Evolutionary conservation across 2,113 vertebrate genomes (phyloP).

Genomic region (Formicarius rufipectus): DNA sequence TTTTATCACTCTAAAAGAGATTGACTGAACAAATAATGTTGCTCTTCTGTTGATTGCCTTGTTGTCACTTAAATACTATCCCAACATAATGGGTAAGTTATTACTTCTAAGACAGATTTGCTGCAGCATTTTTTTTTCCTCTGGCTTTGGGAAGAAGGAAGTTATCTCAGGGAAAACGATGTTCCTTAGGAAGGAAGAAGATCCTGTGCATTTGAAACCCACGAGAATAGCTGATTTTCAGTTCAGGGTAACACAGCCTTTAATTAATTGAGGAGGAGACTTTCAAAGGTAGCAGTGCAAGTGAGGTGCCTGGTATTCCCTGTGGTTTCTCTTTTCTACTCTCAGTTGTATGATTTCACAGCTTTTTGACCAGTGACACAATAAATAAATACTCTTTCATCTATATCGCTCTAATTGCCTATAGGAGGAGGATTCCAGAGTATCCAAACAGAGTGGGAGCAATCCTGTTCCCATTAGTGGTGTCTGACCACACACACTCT

Average conservation of each 20-base stretch:
- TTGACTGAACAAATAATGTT: slow-evolving; percentile 59
- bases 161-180: background rate
- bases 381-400: background rate
- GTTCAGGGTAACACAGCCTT: background rate
- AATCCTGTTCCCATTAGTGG: background rate
- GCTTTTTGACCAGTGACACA: background rate
- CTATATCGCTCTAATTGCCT: background rate
- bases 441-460: background rate
- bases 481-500: background rate
- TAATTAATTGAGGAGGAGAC: background rate
- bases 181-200: background rate
- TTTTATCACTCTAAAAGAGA: slow-evolving; percentile 30
- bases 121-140: background rate
- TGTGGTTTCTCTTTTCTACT: background rate
- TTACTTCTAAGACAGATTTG: background rate
- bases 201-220: background rate
- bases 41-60: slow-evolving; percentile 35
- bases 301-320: background rate
- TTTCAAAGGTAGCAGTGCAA: background rate
- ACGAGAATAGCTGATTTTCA: background rate
- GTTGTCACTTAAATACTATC: slow-evolving; percentile 33
- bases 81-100: slow-evolving; percentile 15
- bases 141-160: background rate
- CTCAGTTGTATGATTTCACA: background rate
- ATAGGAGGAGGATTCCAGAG: background rate